Percentiles rank a stretch among this genome's conserved stretches.
Conservation (phyloP, 2,888 invertebrate genomes). For the Scaptomyza reducta region DNA sequence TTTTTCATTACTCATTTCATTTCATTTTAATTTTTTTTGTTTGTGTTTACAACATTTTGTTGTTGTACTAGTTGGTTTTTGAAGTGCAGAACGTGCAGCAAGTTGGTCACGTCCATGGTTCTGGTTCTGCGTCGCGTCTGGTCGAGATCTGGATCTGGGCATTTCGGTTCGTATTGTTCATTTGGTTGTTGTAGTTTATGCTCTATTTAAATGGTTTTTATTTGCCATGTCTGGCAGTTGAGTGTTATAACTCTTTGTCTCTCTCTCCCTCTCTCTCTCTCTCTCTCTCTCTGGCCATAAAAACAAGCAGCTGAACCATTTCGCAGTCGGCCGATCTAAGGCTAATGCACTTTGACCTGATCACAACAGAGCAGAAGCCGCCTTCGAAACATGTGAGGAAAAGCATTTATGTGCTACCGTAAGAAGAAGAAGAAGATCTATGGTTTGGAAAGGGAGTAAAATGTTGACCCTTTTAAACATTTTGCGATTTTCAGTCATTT, state of each 20-base stretch:
- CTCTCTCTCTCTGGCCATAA: conserved; percentile 36
- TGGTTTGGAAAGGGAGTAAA: no score
- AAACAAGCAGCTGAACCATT: conserved; percentile 55
- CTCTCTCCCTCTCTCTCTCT: not conserved
- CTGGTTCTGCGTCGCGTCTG: conserved; percentile 36
- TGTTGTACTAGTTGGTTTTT: conserved; percentile 14
- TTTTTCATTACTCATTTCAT: conserved; percentile 12
- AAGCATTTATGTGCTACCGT: not conserved
- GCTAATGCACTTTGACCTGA: conserved; percentile 73
- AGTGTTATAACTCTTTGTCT: conserved; percentile 54
- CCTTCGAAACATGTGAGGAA: not conserved
- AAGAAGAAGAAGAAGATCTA: no score
- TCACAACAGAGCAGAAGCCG: conserved; percentile 2
- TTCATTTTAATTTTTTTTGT: no score
- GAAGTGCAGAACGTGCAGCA: conserved; percentile 60
- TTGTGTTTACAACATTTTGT: conserved; percentile 17
- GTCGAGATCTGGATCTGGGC: conserved; percentile 30
- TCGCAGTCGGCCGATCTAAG: conserved; percentile 60
- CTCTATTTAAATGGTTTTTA: conserved; percentile 76
- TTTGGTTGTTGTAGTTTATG: conserved; percentile 66
- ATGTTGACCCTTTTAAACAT: no score
- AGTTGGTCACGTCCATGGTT: conserved; percentile 65
- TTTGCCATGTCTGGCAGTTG: conserved; percentile 75
- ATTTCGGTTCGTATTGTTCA: conserved; percentile 16
- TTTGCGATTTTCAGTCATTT: no score